Evolutionary conservation across 2,797 vertebrate species (phyloP), one percentile per base, ranked within the genome.

Genomic region (Parauchenoglanis punctatus): DNA sequence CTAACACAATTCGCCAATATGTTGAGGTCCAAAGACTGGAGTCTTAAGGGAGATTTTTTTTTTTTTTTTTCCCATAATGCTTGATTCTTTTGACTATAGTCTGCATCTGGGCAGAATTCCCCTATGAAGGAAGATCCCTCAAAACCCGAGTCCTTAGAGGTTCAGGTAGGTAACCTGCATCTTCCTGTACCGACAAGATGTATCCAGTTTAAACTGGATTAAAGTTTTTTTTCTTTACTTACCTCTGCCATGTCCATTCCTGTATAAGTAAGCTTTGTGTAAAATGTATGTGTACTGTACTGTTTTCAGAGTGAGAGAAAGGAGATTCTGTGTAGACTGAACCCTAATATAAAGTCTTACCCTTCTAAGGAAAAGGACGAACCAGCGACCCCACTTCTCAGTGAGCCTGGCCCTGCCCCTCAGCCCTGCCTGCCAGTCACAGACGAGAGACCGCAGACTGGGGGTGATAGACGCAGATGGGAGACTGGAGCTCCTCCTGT

Each of bases 401-500:
- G 80, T 56, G 89, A 25, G 72, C 85, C 90, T 58, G 89, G 87
- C 35, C 83, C 88, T 67, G 46, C 84, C 49, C 63, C 89, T 44
- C 82, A 83, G 63, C 90, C 88, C 80, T 88, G 87, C 52, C 91
- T 88, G 40, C 46, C 83, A 0, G 76, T 90, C 75, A 2, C 87
- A 76, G 95, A 95, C 44, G 94, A 94, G 83, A 92, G 93, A 49
- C 92, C 93, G 0, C 77, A 89, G 5, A 88, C 93, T 87, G 92
- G 90, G 87, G 96, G 92, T 81, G 98, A 99, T 91, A 95, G 98
- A 81, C 99, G 94, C 90, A 99, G 96, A 87, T 99, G 98, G 98
- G 96, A 97, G 81, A 91, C 96, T 2, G 96, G 95, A 56, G 89
- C 92, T 82, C 96, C 97, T 2, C 92, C 97, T 40, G 92, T 98